Evolutionary conservation across 2,113 vertebrate genomes (phyloP).

Genomic region (Zosterops pallidus): DNA sequence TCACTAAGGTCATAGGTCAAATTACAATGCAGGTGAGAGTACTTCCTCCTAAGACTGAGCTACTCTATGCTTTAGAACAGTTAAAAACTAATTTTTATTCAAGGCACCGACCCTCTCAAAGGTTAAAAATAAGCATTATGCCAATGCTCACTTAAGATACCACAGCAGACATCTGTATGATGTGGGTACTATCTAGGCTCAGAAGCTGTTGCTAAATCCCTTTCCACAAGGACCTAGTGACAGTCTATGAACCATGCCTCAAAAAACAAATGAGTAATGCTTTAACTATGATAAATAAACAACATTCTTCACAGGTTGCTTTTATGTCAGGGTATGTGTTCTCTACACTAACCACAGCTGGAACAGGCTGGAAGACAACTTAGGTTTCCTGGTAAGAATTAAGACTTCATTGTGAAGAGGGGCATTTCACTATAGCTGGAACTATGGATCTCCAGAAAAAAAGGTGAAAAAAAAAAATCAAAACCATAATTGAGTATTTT

Average conservation of each 20-base stretch:
- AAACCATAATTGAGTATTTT: fast-evolving
- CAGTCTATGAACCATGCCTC: neutral
- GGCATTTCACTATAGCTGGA: neutral
- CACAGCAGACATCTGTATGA: neutral
- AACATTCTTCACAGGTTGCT: neutral
- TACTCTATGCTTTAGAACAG: neutral
- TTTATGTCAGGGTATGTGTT: neutral
- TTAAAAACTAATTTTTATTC: neutral
- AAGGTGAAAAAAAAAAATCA: fast-evolving
- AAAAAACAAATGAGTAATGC: neutral
- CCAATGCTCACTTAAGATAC: conserved; percentile 7
- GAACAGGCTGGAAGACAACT: neutral
- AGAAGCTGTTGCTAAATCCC: conserved; percentile 8
- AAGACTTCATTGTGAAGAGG: neutral
- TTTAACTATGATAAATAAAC: neutral
- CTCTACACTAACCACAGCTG: neutral
- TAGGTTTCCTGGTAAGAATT: neutral
- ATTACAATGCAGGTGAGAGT: neutral
- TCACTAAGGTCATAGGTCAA: neutral
- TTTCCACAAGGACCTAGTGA: neutral
- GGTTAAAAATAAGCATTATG: conserved; percentile 33
- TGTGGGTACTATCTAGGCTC: neutral
- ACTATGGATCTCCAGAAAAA: neutral
- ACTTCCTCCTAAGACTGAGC: neutral
- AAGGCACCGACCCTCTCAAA: neutral